Evolutionary conservation across 2,888 invertebrate species (phyloP).

Genomic region (Platerodrilus igneus): DNA sequence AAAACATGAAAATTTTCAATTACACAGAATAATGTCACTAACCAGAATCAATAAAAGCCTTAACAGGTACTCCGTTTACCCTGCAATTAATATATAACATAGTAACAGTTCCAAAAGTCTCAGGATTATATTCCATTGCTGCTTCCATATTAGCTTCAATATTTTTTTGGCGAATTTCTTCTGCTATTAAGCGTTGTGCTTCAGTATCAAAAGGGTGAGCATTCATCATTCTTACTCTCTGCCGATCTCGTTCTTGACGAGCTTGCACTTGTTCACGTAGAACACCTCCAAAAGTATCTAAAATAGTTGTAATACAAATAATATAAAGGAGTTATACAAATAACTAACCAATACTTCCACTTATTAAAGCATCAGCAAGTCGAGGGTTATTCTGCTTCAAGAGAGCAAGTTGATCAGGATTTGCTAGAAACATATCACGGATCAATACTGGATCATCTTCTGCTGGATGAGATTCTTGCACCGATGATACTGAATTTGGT

Average conservation of each 20-base stretch:
- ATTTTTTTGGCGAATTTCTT: slow-evolving; percentile 92
- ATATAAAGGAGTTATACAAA: neutral
- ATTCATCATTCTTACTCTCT: slow-evolving; percentile 80
- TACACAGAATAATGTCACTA: slow-evolving; percentile 31
- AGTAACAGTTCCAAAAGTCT: slow-evolving; percentile 94
- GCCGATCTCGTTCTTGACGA: slow-evolving; percentile 76
- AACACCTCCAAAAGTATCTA: slow-evolving; percentile 74
- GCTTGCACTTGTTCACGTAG: slow-evolving; percentile 78
- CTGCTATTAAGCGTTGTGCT: slow-evolving; percentile 90
- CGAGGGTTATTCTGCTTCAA: slow-evolving; percentile 91
- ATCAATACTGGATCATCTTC: slow-evolving; percentile 83
- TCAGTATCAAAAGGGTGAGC: slow-evolving; percentile 95
- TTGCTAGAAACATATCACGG: slow-evolving; percentile 79
- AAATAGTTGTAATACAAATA: slow-evolving; percentile 34
- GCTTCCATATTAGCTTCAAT: slow-evolving; percentile 98
- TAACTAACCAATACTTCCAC: slow-evolving; percentile 69
- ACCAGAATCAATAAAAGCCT: slow-evolving; percentile 96
- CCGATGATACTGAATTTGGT: slow-evolving; percentile 53
- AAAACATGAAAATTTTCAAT: slow-evolving; percentile 6
- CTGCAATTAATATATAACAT: slow-evolving; percentile 97
- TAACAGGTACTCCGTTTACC: slow-evolving; percentile 94
- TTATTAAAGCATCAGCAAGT: slow-evolving; percentile 84
- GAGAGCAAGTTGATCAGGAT: slow-evolving; percentile 85
- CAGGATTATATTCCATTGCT: slow-evolving; percentile 97
- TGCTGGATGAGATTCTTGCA: slow-evolving; percentile 35